Conservation (phyloP, 2,888 invertebrate genomes). For the Drosophila histrio region DNA sequence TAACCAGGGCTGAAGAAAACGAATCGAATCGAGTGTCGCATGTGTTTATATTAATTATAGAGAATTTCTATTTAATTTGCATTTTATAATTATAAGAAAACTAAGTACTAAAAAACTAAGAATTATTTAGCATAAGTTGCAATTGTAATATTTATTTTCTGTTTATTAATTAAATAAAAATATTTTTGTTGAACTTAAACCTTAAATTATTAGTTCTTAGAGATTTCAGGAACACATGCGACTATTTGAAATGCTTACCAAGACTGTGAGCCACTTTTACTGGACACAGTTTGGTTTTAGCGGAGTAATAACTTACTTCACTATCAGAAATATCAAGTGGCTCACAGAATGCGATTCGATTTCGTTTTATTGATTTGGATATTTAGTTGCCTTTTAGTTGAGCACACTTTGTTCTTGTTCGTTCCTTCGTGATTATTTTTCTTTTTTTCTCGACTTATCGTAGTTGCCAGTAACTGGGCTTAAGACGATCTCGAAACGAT, state of each 20-base stretch:
- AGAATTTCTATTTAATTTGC: neutral
- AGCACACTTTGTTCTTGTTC: constrained; percentile 53
- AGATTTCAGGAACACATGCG: constrained; percentile 3
- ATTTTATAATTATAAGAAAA: neutral
- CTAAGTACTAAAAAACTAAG: neutral
- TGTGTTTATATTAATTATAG: neutral
- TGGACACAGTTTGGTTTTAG: neutral
- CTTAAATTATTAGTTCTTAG: neutral
- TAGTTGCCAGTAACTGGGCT: constrained; percentile 32
- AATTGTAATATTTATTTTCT: constrained; percentile 12
- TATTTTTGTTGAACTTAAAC: neutral
- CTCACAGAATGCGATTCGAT: constrained; percentile 10
- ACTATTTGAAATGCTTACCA: neutral
- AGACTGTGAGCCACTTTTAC: neutral
- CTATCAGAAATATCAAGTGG: no score
- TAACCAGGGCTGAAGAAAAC: neutral
- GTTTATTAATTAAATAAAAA: constrained; percentile 20
- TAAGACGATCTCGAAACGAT: constrained; percentile 1
- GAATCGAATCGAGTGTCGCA: constrained; percentile 9
- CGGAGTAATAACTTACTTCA: no score
- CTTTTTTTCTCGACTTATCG: constrained; percentile 23
- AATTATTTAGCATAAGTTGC: constrained; percentile 6
- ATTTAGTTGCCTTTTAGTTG: constrained; percentile 38
- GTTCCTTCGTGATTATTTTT: constrained; percentile 19
- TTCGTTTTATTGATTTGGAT: constrained; percentile 5